A percentile compares a stretch with the other conserved stretches of the same genome.
These are phyloP conservation scores for Pristionchus mayeri DNA, from an alignment of 2,888 invertebrate species.

Conservation along the genomic window DNA sequence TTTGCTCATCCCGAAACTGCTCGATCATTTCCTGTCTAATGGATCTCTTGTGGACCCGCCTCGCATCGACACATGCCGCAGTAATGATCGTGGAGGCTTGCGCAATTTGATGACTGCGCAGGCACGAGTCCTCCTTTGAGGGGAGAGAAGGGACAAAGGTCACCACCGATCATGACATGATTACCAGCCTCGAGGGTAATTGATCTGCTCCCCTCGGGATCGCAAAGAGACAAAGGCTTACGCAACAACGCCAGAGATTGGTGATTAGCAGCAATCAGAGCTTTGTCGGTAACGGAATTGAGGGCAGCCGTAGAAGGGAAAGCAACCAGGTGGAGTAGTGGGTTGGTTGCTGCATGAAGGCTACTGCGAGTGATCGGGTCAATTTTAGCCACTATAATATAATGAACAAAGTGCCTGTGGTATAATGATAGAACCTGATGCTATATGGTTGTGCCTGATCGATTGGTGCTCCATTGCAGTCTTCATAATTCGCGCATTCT, in stretches of 20 bases:
- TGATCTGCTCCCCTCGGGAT: neutral
- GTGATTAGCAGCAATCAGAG: slow-evolving; percentile 24
- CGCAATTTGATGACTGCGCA: slow-evolving; percentile 42
- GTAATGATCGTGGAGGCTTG: neutral
- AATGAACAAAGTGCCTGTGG: too few relatives aligned
- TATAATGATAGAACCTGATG: too few relatives aligned
- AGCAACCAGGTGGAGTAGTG: neutral
- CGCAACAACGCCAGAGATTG: slow-evolving; percentile 18
- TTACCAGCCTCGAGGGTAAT: slow-evolving; percentile 1
- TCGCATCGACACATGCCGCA: neutral
- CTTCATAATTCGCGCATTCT: slow-evolving; percentile 83
- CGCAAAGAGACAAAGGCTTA: slow-evolving; percentile 16
- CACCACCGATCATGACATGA: slow-evolving; percentile 34
- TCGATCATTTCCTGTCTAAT: neutral
- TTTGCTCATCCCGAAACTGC: slow-evolving; percentile 19
- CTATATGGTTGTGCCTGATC: too few relatives aligned
- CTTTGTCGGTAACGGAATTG: neutral
- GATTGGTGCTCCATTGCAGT: too few relatives aligned
- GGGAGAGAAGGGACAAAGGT: slow-evolving; percentile 15
- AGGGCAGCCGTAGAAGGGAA: neutral
- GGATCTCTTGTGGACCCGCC: neutral
- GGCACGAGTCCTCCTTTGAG: slow-evolving; percentile 10
- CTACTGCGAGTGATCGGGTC: too few relatives aligned
- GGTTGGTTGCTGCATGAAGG: too few relatives aligned
- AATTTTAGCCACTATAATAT: neutral